Conservation (phyloP, 2,888 invertebrate genomes). For the Stegophylla sp. region DNA sequence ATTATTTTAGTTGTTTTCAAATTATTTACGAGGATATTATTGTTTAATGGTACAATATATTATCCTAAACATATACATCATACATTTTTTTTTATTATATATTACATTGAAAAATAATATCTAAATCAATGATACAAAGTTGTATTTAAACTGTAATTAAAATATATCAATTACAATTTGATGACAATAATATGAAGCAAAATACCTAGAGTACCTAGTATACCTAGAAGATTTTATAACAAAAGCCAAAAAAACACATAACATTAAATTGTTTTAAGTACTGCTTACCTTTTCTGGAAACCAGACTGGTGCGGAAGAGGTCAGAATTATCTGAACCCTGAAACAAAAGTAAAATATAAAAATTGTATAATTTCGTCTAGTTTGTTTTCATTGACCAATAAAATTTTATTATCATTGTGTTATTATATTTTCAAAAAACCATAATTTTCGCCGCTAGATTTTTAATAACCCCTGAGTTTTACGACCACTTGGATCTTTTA, state of each 20-base stretch:
- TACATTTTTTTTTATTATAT: neutral
- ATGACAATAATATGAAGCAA: neutral
- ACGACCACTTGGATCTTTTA: constrained; percentile 30
- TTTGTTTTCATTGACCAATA: constrained; percentile 42
- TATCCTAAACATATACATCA: too few species aligned
- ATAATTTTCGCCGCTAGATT: constrained; percentile 37
- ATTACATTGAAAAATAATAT: neutral
- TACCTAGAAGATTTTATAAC: neutral
- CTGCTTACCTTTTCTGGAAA: constrained; percentile 55
- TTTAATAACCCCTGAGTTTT: constrained; percentile 46
- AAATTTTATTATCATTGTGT: constrained; percentile 35
- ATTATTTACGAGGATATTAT: neutral
- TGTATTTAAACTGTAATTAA: neutral
- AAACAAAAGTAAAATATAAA: constrained; percentile 46
- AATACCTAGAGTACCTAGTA: neutral
- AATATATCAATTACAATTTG: neutral
- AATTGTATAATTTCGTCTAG: constrained; percentile 25
- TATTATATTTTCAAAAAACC: constrained; percentile 51
- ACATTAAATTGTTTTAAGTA: constrained; percentile 3
- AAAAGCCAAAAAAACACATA: neutral
- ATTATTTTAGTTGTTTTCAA: neutral
- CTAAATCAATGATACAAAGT: neutral
- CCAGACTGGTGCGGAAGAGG: constrained; percentile 44
- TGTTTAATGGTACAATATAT: too few species aligned
- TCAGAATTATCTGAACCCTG: constrained; percentile 57